A percentile compares a stretch with the other conserved stretches of the same genome.
Conservation (phyloP, 2,113 vertebrate species). For the Anthoscopus minutus region DNA sequence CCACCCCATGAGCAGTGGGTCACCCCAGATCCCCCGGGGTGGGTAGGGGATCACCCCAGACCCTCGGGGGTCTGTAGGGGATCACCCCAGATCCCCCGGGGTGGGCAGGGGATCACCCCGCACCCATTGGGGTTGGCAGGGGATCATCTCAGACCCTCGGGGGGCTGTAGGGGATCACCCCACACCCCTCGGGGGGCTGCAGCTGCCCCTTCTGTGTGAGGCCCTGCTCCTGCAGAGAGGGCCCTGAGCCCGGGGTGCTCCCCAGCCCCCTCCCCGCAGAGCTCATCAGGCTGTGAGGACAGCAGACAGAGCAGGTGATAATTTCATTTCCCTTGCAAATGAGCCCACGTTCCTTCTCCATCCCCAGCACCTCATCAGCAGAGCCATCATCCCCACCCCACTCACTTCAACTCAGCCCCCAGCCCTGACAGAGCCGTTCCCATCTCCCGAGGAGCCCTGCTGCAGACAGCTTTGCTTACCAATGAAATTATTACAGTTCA, state of each 20-base stretch:
- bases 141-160: no score
- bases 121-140: no score
- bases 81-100: no score
- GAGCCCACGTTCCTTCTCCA: neutral
- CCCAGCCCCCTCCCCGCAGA: neutral
- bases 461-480: neutral
- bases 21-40: neutral
- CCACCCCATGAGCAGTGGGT: neutral
- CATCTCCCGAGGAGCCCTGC: neutral
- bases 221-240: neutral
- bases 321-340: slow-evolving; percentile 72
- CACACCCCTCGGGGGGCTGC: neutral
- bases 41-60: neutral
- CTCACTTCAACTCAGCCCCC: neutral
- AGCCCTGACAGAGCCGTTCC: neutral
- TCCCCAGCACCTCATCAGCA: neutral
- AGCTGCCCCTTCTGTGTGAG: neutral
- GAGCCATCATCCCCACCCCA: neutral
- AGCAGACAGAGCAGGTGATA: neutral
- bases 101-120: no score
- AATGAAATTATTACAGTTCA: neutral
- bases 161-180: neutral
- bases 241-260: neutral
- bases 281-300: slow-evolving; percentile 24
- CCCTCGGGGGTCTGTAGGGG: no score